Evolutionary conservation across 1,140 invertebrate species (phyloP), one percentile per base, ranked within the genome.

Genomic region (Sycobia sp.): DNA sequence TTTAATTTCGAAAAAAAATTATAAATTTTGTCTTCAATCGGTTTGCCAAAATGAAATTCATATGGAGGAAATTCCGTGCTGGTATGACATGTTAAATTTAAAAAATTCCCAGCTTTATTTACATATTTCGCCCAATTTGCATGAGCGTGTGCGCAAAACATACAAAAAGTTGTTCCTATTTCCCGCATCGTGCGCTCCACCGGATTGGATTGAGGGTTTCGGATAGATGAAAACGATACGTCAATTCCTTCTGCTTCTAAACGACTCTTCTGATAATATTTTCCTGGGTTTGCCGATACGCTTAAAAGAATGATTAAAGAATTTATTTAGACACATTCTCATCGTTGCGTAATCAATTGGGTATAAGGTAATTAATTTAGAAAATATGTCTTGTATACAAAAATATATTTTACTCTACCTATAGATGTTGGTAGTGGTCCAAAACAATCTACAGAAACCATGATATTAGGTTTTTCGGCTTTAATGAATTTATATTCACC

Each of bases 1-100:
- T 44, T 14, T 27, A 27, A 11, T 1, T 51, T 16, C 2, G 53
- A 38, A 46, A 56, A 44, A 11, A 46, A 10, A 11, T 56, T 32
- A 8, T 46, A 27, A 11, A 68, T 38, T 23, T 60, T 32, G 20
- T 62, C 55, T 8, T 29, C 22, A 3, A 56, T 11, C 3, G 16
- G 5, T 41, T 46, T 18, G 22, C 59, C 62, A 32, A 36, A 68
- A 56, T 68, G 63, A 14, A 68, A 49, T n/a, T 65, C 56, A 22
- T 43, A 27, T 1, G 67, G 80, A 0, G 70, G 70, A 49, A 55
- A 75, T 0, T 72, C 69, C 0, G 74, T 81, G 14, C 67, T 71
- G 9, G 32, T 32, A 38, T 53, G 51, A 10, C 46, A 50, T 8
- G 47, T 34, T 16, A 49, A 34, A 53, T 66, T 69, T 9, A 69